A percentile compares a stretch with the other conserved stretches of the same genome.
These are phyloP conservation scores for Parasteatoda tepidariorum DNA, from an alignment of 1,140 invertebrate genomes.

Conservation along the genomic window DNA sequence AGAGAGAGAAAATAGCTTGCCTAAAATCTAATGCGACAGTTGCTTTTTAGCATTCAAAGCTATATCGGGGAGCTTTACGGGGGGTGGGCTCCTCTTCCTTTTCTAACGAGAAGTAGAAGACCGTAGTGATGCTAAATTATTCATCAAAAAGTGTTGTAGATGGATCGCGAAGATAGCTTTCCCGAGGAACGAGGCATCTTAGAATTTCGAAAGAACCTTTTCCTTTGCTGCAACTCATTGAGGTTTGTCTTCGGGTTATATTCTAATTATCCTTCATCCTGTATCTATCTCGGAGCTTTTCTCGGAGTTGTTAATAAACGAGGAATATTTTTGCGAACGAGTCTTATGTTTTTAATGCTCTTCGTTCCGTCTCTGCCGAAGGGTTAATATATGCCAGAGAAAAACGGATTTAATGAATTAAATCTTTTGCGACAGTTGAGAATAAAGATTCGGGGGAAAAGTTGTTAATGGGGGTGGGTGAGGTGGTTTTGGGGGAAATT, in stretches of 20 bases:
- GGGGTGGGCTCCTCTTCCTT: neutral
- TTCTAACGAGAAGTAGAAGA: conserved; percentile 29
- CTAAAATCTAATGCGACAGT: conserved; percentile 61
- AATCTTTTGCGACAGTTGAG: neutral
- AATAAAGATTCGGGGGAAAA: neutral
- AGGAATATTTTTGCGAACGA: neutral
- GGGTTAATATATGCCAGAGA: conserved; percentile 32
- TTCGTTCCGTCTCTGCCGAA: neutral
- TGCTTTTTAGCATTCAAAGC: conserved; percentile 52
- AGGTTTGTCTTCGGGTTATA: conserved; percentile 43
- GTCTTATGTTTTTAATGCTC: neutral
- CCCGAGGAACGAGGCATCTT: no score
- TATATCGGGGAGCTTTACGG: neutral
- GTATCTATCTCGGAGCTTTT: conserved; percentile 18
- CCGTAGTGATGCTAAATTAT: conserved; percentile 47
- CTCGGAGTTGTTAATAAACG: conserved; percentile 30
- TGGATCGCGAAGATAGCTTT: neutral
- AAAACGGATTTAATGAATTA: conserved; percentile 38
- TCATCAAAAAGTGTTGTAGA: conserved; percentile 51
- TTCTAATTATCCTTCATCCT: conserved; percentile 34
- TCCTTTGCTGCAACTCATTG: conserved; percentile 3
- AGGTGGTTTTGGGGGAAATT: neutral
- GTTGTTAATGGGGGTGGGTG: conserved; percentile 10
- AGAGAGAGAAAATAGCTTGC: conserved; percentile 44
- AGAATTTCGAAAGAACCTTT: neutral